Percentiles rank a stretch among this genome's conserved stretches.
Conservation (phyloP, 2,113 vertebrate species). For the Dolichotis patagonum region DNA sequence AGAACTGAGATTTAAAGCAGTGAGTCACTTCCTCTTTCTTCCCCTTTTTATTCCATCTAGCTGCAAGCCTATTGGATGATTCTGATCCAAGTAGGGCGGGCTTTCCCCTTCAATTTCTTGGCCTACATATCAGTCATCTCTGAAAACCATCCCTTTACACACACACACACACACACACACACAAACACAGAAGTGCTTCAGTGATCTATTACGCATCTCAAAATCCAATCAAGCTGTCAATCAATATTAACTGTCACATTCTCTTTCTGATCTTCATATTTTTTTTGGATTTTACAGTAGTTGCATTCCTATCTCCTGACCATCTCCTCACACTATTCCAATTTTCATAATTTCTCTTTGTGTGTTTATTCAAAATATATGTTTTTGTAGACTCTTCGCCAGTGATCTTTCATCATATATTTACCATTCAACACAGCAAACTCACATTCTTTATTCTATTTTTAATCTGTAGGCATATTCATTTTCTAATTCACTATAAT, state of each 20-base stretch:
- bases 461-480: not conserved
- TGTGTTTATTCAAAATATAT: not conserved
- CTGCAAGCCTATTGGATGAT: not conserved
- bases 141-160: not conserved
- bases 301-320: rapidly evolving
- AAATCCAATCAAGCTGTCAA: not conserved
- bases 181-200: not conserved
- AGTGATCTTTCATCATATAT: too few species aligned
- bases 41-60: not conserved
- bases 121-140: not conserved
- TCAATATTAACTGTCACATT: not conserved
- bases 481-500: not conserved
- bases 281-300: not conserved
- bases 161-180: rapidly evolving
- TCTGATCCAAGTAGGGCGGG: not conserved
- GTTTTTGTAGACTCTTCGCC: not conserved
- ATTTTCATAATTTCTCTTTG: not conserved
- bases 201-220: too few species aligned
- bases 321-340: not conserved
- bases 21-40: not conserved
- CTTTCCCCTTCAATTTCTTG: not conserved
- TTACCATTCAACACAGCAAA: too few species aligned
- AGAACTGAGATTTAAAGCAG: not conserved
- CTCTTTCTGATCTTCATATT: not conserved
- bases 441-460: not conserved